A percentile compares a stretch with the other conserved stretches of the same genome.
Conservation (phyloP, 2,797 vertebrate genomes). For the Sebastes matsubarae region DNA sequence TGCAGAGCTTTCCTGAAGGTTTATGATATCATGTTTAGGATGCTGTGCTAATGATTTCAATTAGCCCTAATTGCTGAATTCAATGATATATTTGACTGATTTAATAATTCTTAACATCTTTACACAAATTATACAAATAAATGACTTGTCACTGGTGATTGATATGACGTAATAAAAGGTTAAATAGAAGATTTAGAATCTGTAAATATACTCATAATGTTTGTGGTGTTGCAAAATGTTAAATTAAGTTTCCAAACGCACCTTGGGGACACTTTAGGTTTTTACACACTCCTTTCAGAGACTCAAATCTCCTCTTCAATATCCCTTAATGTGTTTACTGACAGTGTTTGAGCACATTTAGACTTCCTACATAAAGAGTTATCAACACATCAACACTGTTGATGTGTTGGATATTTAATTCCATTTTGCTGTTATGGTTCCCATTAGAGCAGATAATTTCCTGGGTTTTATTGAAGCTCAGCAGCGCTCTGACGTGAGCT, state of each 20-base stretch:
- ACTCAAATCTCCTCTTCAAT: neutral
- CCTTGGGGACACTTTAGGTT: neutral
- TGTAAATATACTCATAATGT: neutral
- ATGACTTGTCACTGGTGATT: neutral
- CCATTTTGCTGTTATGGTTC: neutral
- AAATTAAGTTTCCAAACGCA: neutral
- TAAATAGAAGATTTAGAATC: neutral
- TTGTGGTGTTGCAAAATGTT: neutral
- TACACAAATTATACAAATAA: neutral
- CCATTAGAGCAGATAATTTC: neutral
- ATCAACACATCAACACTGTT: neutral
- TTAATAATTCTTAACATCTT: neutral
- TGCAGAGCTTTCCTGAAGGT: neutral
- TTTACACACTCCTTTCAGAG: neutral
- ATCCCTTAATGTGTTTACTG: neutral
- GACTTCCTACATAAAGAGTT: neutral
- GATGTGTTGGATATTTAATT: neutral
- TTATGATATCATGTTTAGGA: neutral
- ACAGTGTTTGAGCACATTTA: neutral
- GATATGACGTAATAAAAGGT: neutral
- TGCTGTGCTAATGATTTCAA: neutral
- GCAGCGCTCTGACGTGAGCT: neutral
- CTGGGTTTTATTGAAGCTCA: neutral
- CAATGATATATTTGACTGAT: neutral
- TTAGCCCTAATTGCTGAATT: neutral